A percentile compares a stretch with the other conserved stretches of the same genome.
These are phyloP conservation scores for Cromileptes altivelis DNA, from an alignment of 2,113 vertebrate genomes.

Conservation along the genomic window DNA sequence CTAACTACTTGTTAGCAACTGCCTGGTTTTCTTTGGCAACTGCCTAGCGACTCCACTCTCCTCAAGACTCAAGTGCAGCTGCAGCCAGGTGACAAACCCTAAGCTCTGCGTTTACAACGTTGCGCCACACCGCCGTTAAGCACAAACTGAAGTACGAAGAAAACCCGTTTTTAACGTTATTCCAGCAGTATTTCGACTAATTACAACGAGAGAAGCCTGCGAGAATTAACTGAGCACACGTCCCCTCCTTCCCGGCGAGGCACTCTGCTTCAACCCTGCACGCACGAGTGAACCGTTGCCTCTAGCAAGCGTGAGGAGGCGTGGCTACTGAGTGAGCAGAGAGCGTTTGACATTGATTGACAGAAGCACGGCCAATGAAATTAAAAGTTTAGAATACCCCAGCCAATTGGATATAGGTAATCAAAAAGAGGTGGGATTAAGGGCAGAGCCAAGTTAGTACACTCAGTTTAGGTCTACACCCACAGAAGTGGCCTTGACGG, in stretches of 20 bases:
- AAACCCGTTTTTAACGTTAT: not conserved
- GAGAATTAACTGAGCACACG: slow-evolving; percentile 23
- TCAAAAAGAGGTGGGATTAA: slow-evolving; percentile 14
- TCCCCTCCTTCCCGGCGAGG: slow-evolving; percentile 48
- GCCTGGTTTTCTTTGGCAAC: slow-evolving; percentile 38
- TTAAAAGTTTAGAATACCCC: rapidly evolving
- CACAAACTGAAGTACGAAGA: not conserved
- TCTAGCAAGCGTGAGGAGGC: slow-evolving; percentile 55
- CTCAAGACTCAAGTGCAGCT: slow-evolving; percentile 20
- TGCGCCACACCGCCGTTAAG: not conserved
- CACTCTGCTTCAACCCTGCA: slow-evolving; percentile 26
- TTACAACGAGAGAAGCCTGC: not conserved
- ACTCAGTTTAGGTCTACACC: slow-evolving; percentile 49
- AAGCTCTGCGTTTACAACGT: slow-evolving; percentile 23
- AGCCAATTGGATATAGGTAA: slow-evolving; percentile 37
- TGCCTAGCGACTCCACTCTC: slow-evolving; percentile 33
- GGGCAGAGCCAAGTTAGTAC: slow-evolving; percentile 28
- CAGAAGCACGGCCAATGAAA: slow-evolving; percentile 25
- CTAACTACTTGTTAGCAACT: slow-evolving; percentile 58
- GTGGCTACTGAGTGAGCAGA: slow-evolving; percentile 17
- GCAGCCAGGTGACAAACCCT: slow-evolving; percentile 33
- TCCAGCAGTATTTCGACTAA: not conserved
- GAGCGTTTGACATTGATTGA: slow-evolving; percentile 55
- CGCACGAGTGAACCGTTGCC: slow-evolving; percentile 56
- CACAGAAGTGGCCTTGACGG: slow-evolving; percentile 35